These are phyloP conservation scores for Ophion obscuratus DNA, from an alignment of 2,888 invertebrate species.

Conservation along the genomic window DNA sequence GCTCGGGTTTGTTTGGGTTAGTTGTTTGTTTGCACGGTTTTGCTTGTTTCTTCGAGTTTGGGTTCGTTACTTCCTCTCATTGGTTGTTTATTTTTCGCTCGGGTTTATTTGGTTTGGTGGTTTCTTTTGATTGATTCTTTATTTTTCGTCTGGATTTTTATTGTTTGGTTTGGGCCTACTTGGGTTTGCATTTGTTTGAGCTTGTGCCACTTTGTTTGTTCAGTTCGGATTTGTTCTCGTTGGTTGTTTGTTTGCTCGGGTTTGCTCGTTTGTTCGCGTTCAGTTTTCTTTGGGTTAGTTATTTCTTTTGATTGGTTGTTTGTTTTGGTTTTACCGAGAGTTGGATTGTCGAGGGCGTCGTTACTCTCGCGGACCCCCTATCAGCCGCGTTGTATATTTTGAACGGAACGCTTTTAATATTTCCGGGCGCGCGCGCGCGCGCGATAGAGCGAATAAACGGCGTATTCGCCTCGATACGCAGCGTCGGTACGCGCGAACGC, in stretches of 20 bases:
- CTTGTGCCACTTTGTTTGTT: too few species aligned
- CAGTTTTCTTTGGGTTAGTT: too few species aligned
- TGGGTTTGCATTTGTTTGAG: neutral
- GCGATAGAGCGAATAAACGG: constrained; percentile 65
- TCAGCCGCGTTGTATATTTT: neutral
- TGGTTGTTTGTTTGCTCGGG: too few species aligned
- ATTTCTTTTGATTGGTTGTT: too few species aligned
- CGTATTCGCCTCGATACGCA: constrained; percentile 61
- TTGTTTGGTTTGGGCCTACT: neutral
- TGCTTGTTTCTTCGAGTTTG: too few species aligned
- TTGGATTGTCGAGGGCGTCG: neutral
- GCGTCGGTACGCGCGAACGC: constrained; percentile 55
- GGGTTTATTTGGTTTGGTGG: neutral
- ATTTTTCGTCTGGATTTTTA: neutral
- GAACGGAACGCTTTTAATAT: neutral
- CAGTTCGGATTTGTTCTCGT: too few species aligned
- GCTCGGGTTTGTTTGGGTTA: too few species aligned
- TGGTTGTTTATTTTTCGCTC: neutral
- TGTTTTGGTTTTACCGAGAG: too few species aligned
- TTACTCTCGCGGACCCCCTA: neutral
- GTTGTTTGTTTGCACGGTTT: too few species aligned
- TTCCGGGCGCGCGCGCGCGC: neutral
- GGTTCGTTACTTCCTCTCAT: too few species aligned
- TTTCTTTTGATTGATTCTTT: neutral
- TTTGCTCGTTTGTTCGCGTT: too few species aligned